Percentiles rank a stretch among this genome's conserved stretches.
Conservation (phyloP, 2,113 vertebrate species). For the Rafetus swinhoei region DNA sequence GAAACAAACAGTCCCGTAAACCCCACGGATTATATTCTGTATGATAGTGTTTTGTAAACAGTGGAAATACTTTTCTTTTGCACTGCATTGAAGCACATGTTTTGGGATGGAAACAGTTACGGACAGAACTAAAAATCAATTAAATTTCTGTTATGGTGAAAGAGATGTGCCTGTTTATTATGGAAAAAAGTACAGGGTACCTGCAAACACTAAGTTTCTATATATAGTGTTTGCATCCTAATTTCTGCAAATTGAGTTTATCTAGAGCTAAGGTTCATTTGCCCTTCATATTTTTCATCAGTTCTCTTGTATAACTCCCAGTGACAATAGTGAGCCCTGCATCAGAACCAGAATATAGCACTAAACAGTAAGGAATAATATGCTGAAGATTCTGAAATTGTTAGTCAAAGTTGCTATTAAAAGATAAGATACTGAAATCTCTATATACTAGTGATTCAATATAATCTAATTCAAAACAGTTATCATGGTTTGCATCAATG, state of each 20-base stretch:
- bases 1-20: accelerated
- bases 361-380: conserved; percentile 52
- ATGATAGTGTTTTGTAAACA: accelerated
- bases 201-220: accelerated
- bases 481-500: conserved; percentile 28
- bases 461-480: conserved; percentile 34
- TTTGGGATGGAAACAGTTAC: background rate
- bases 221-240: background rate
- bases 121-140: background rate
- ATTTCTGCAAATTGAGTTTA: conserved; percentile 22
- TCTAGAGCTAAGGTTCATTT: background rate
- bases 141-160: background rate
- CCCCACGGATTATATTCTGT: accelerated
- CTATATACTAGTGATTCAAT: conserved; percentile 59
- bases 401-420: conserved; percentile 63
- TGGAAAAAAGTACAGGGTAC: background rate
- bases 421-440: conserved; percentile 59
- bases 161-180: background rate
- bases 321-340: conserved; percentile 41
- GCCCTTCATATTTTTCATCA: background rate
- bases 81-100: accelerated
- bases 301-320: conserved; percentile 4
- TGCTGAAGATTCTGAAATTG: conserved; percentile 50
- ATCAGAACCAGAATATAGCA: background rate
- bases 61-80: background rate